Evolutionary conservation across 2,888 invertebrate species (phyloP).

Genomic region (Sesamia inferens): DNA sequence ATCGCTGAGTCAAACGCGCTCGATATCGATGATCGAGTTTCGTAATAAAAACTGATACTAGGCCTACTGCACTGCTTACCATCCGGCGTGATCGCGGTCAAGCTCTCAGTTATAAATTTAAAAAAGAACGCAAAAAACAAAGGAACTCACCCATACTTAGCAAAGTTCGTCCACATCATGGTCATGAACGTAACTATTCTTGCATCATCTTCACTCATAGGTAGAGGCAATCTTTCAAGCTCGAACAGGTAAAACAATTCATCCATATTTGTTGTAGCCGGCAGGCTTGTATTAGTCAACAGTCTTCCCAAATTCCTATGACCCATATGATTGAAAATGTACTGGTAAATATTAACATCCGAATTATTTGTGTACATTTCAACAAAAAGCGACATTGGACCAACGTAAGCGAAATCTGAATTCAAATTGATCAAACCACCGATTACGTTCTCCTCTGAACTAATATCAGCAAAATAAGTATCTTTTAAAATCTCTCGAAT

Average conservation of each 20-base stretch:
- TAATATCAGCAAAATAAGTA: constrained; percentile 80
- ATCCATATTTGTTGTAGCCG: constrained; percentile 81
- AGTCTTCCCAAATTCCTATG: constrained; percentile 83
- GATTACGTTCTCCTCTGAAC: constrained; percentile 78
- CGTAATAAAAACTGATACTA: too few species aligned
- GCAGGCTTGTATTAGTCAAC: constrained; percentile 81
- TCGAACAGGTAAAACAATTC: constrained; percentile 85
- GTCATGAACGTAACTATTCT: constrained; percentile 86
- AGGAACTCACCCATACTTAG: constrained; percentile 83
- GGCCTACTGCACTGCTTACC: too few species aligned
- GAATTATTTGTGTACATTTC: constrained; percentile 80
- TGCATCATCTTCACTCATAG: constrained; percentile 84
- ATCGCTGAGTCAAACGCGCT: too few species aligned
- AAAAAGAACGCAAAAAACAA: too few species aligned
- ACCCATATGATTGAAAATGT: constrained; percentile 83
- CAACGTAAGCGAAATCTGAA: constrained; percentile 83
- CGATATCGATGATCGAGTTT: too few species aligned
- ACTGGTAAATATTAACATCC: constrained; percentile 75
- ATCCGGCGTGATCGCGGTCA: too few species aligned
- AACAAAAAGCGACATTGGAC: constrained; percentile 81
- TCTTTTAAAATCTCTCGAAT: constrained; percentile 77
- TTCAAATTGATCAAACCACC: constrained; percentile 85
- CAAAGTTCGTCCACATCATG: constrained; percentile 88
- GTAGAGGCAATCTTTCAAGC: constrained; percentile 79
- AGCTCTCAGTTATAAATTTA: too few species aligned